Evolutionary conservation across 2,888 invertebrate genomes (phyloP).

Genomic region (Rhamphomyia laevipes): DNA sequence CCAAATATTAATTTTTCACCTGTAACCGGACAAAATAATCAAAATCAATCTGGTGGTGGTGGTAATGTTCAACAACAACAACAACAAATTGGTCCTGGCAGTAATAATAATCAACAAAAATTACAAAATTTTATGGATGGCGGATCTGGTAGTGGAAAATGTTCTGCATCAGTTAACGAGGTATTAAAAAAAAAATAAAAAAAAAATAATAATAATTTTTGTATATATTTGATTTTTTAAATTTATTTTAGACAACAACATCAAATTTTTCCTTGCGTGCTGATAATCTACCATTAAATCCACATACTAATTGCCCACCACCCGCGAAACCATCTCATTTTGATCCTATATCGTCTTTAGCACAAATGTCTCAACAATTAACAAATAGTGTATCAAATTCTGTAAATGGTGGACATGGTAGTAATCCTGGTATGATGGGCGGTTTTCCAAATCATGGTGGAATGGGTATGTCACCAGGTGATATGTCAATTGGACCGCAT

Average conservation of each 20-base stretch:
- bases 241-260: slow-evolving; percentile 3
- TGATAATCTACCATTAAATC: slow-evolving; percentile 55
- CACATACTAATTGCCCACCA: slow-evolving; percentile 44
- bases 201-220: background rate
- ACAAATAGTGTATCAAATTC: slow-evolving; percentile 59
- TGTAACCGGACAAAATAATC: slow-evolving; percentile 12
- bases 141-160: no score
- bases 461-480: slow-evolving; percentile 8
- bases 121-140: no score
- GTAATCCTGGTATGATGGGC: slow-evolving; percentile 29
- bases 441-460: slow-evolving; percentile 12
- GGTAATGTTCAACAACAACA: slow-evolving; percentile 9
- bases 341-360: slow-evolving; percentile 86
- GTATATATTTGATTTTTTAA: no score
- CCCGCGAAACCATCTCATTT: slow-evolving; percentile 60
- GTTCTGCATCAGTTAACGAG: slow-evolving; percentile 33
- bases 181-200: slow-evolving; percentile 11
- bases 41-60: slow-evolving; percentile 16
- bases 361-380: slow-evolving; percentile 89
- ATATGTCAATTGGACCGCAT: slow-evolving; percentile 6
- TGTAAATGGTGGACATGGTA: slow-evolving; percentile 33
- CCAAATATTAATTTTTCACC: slow-evolving; percentile 29
- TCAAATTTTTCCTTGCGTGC: slow-evolving; percentile 37
- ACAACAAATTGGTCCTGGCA: slow-evolving; percentile 8
- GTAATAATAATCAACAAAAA: slow-evolving; percentile 18